Evolutionary conservation across 2,113 vertebrate genomes (phyloP), one percentile per base, ranked within the genome.

Genomic region (Suncus etruscus): DNA sequence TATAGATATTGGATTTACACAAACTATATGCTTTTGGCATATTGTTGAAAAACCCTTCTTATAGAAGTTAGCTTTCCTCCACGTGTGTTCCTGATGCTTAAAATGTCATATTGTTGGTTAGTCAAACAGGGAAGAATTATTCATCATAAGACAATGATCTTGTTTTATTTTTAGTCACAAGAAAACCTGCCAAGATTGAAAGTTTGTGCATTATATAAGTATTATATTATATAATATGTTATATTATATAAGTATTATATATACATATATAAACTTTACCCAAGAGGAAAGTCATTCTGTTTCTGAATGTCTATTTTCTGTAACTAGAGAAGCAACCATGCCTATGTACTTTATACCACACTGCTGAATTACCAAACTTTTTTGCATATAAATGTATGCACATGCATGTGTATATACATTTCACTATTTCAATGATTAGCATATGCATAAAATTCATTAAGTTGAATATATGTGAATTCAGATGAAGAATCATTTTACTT

Each of bases 371-470:
- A 29, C 70, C 74, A 86, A 51, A 86, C 54, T 70, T 93, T 88
- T 83, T 9, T 20, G 74, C 16, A 48, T n/a, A 31, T 31, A 39
- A 32, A 39, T 29, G 20, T n/a, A 10, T 11, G 32, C 29, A 45
- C 31, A 31, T 45, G 54, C 68, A 78, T 27, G 31, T 77, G 70
- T 83, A 58, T 80, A 61, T 20, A 18, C 8, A 48, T 48, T 24
- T 79, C n/a, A 75, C 16, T 87, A 15, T 78, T 87, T 83, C 16
- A 79, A 84, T 89, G 58, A 72, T 89, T 89, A 94, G 80, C 61
- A 89, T 84, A 78, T 76, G 78, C 58, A 85, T 89, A 92, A 88
- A 83, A 32, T 91, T 92, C 86, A 93, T 94, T 94, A 95, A 80
- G 45, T 11, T 84, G 78, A 92, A 90, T 87, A 89, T 73, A 86